A percentile compares a stretch with the other conserved stretches of the same genome.
These are phyloP conservation scores for Odontocolon sp. DNA, from an alignment of 2,888 invertebrate species.

Conservation along the genomic window DNA sequence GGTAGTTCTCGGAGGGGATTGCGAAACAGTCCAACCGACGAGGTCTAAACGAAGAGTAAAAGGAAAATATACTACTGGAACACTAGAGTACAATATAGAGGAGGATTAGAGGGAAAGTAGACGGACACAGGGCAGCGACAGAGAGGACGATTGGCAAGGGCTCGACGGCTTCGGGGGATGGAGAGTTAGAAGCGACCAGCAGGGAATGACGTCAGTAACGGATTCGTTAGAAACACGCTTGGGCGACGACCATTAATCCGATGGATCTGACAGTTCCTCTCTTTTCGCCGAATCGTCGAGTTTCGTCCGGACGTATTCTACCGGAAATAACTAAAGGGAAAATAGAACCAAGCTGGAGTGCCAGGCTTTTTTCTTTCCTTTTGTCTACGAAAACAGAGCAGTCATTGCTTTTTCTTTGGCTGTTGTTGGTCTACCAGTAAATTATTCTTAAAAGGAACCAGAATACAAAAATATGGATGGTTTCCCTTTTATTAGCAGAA, in stretches of 20 bases:
- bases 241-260: conserved; percentile 66
- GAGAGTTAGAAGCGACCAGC: conserved; percentile 19
- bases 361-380: conserved; percentile 16
- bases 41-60: neutral
- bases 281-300: conserved; percentile 54
- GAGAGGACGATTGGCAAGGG: conserved; percentile 57
- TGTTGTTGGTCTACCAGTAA: conserved; percentile 11
- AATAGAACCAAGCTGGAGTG: conserved; percentile 46
- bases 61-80: conserved; percentile 1
- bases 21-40: too few species aligned
- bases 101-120: conserved; percentile 66
- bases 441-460: conserved; percentile 25
- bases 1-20: too few species aligned
- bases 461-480: conserved; percentile 11
- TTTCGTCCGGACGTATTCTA: conserved; percentile 59
- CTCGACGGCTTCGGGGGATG: conserved; percentile 16
- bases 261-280: conserved; percentile 64
- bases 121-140: conserved; percentile 61
- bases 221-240: conserved; percentile 64
- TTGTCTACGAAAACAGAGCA: conserved; percentile 41
- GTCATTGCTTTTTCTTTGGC: conserved; percentile 41
- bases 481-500: neutral
- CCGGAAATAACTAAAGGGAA: conserved; percentile 64
- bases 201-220: conserved; percentile 62
- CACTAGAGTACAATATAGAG: conserved; percentile 1